A percentile compares a stretch with the other conserved stretches of the same genome.
phyloP scores from a whole-genome alignment of 2,797 vertebrate genomes.

The Pseudocheirus occidentalis region DNA sequence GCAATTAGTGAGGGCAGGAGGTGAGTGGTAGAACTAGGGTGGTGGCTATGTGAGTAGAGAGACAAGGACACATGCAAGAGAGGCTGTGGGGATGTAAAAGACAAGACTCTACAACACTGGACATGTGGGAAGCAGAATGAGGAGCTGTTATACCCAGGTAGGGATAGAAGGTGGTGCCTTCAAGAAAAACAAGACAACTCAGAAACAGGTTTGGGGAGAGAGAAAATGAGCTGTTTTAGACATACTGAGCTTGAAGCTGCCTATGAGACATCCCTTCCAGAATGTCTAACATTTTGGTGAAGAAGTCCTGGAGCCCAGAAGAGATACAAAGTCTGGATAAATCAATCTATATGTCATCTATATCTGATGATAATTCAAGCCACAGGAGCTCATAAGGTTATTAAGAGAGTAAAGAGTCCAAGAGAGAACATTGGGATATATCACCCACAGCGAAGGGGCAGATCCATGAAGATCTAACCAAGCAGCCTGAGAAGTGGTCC shows the following conservation, averaged over 20 bases:
- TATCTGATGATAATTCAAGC: neutral
- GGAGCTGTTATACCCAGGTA: neutral
- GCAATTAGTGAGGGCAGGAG: neutral
- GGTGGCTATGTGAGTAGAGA: too few relatives aligned
- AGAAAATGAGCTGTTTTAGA: neutral
- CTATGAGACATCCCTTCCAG: neutral
- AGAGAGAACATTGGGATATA: neutral
- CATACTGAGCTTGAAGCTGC: neutral
- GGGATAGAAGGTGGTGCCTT: neutral
- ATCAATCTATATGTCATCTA: neutral
- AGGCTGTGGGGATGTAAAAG: neutral
- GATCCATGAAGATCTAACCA: neutral
- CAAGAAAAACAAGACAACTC: neutral
- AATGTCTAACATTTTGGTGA: neutral
- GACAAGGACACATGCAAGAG: neutral
- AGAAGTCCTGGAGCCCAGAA: neutral
- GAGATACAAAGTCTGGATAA: neutral
- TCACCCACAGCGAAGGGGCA: neutral
- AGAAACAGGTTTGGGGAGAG: neutral
- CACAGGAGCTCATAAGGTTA: neutral
- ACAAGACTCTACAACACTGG: neutral
- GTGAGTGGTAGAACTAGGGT: neutral
- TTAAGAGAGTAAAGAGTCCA: neutral
- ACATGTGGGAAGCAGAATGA: neutral
- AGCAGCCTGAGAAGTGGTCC: neutral